Conservation (phyloP, 2,888 invertebrate species). For the Hypena proboscidalis region DNA sequence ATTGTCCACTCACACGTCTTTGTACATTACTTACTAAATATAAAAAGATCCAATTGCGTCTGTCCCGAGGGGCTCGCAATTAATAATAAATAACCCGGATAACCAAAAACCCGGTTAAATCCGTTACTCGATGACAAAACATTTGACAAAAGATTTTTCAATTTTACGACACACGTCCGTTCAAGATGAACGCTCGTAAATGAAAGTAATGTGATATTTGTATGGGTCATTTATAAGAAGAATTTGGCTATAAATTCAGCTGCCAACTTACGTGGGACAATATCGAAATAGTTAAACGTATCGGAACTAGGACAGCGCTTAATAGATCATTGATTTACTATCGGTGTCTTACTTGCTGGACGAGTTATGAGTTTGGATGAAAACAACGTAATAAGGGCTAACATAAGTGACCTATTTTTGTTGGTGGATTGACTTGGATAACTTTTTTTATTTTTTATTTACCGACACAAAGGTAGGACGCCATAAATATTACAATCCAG, state of each 20-base stretch:
- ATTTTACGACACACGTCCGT: conserved; percentile 3
- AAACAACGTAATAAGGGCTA: too few relatives aligned
- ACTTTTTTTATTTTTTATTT: too few relatives aligned
- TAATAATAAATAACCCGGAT: background rate
- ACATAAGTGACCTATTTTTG: too few relatives aligned
- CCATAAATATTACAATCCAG: too few relatives aligned
- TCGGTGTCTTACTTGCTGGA: conserved; percentile 7
- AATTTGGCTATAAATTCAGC: conserved; percentile 19
- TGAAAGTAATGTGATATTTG: conserved; percentile 12
- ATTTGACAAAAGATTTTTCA: conserved; percentile 1
- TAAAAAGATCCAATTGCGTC: background rate
- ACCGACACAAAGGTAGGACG: too few relatives aligned
- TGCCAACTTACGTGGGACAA: conserved; percentile 25
- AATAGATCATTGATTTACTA: conserved; percentile 14
- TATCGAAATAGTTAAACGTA: conserved; percentile 5
- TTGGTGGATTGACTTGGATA: too few relatives aligned
- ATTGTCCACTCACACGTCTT: too few relatives aligned
- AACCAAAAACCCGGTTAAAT: conserved; percentile 5
- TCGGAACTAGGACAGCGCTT: conserved; percentile 13
- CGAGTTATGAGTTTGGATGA: background rate
- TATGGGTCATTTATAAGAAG: conserved; percentile 16
- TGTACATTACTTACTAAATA: too few relatives aligned
- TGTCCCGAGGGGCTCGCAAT: background rate
- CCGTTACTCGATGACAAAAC: conserved; percentile 3
- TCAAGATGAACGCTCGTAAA: conserved; percentile 8